Evolutionary conservation across 2,797 vertebrate genomes (phyloP).

Genomic region (Platyrinchus mystaceus): DNA sequence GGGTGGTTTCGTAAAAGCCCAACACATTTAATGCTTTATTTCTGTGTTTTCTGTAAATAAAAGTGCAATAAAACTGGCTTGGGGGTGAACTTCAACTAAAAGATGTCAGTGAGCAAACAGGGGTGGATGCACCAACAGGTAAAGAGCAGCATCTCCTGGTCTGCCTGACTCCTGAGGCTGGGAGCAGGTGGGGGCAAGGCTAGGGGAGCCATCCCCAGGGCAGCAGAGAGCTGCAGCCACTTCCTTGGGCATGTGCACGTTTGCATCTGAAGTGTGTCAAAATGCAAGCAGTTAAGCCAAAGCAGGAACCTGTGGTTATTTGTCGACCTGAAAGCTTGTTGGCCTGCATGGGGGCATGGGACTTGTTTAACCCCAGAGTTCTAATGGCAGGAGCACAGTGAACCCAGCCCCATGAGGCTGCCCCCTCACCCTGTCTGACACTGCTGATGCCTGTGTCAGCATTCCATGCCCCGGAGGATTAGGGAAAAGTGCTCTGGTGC

Average conservation of each 20-base stretch:
- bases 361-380: background rate
- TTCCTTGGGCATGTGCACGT: rapidly evolving
- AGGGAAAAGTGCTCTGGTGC: background rate
- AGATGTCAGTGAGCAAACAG: background rate
- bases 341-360: rapidly evolving
- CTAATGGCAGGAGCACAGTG: background rate
- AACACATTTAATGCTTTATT: constrained; percentile 72
- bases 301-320: background rate
- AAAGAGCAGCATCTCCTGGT: background rate
- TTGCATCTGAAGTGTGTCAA: background rate
- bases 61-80: constrained; percentile 68
- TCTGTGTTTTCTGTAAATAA: constrained; percentile 84
- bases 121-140: background rate
- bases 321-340: background rate
- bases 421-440: rapidly evolving
- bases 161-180: rapidly evolving
- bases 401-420: background rate
- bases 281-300: background rate
- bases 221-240: background rate
- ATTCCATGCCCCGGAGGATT: background rate
- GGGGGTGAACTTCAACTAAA: constrained; percentile 22
- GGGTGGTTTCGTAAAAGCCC: constrained; percentile 70
- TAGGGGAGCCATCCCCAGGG: background rate
- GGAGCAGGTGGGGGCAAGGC: rapidly evolving
- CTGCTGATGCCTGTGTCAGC: rapidly evolving